Evolutionary conservation across 2,797 vertebrate species (phyloP).

Genomic region (Lateolabrax maculatus): DNA sequence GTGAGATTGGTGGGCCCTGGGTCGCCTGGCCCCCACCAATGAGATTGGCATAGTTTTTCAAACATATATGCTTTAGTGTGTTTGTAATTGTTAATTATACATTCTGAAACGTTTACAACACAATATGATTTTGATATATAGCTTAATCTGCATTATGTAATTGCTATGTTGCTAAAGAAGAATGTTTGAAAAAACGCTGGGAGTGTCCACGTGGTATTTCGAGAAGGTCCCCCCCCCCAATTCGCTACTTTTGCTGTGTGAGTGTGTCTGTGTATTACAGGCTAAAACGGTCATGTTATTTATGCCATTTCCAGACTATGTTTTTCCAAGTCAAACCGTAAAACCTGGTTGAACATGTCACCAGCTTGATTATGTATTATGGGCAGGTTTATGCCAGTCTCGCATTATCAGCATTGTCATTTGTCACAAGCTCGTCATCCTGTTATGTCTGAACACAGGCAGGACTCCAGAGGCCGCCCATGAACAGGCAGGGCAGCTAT

Average conservation of each 20-base stretch:
- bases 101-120: too few relatives aligned
- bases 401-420: conserved; percentile 17
- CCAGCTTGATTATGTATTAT: conserved; percentile 11
- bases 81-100: neutral
- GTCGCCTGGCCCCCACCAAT: too few relatives aligned
- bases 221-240: neutral
- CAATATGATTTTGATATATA: neutral
- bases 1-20: too few relatives aligned
- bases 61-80: too few relatives aligned
- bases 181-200: too few relatives aligned
- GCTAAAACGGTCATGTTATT: neutral
- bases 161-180: too few relatives aligned
- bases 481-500: conserved; percentile 30
- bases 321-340: neutral
- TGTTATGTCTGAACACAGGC: conserved; percentile 32
- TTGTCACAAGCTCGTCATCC: conserved; percentile 36
- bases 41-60: too few relatives aligned
- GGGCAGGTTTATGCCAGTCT: conserved; percentile 7
- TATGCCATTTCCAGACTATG: neutral
- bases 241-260: neutral
- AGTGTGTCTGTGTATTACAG: neutral
- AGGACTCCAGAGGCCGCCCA: conserved; percentile 34
- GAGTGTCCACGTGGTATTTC: neutral
- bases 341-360: conserved; percentile 13
- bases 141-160: neutral